Evolutionary conservation across 2,888 invertebrate genomes (phyloP).

Genomic region (Ochropleura leucogaster): DNA sequence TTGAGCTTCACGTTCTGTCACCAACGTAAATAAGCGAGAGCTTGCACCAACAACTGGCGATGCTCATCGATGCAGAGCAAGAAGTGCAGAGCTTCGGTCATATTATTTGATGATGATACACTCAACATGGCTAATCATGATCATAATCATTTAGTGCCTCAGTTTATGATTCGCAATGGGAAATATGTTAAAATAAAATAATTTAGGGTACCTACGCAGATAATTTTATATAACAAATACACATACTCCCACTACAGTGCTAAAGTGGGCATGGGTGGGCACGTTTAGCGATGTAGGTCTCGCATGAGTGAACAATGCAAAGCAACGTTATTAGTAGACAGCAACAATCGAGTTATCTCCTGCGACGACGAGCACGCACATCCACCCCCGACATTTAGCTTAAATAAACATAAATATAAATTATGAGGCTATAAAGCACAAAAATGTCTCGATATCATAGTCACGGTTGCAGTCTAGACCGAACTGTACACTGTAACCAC

Average conservation of each 20-base stretch:
- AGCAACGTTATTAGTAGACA: slow-evolving; percentile 1
- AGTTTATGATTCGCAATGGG: slow-evolving; percentile 1
- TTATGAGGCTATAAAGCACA: not conserved
- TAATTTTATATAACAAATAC: slow-evolving; percentile 16
- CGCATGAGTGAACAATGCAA: slow-evolving; percentile 3
- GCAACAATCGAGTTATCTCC: not conserved
- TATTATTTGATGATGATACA: slow-evolving; percentile 31
- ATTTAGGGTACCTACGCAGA: slow-evolving; percentile 2
- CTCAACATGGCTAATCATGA: slow-evolving; percentile 24
- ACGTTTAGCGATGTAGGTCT: slow-evolving; percentile 2
- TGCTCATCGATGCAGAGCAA: slow-evolving; percentile 39
- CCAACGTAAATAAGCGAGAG: slow-evolving; percentile 21
- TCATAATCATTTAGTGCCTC: not conserved
- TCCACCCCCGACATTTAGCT: not conserved
- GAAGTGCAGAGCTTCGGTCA: slow-evolving; percentile 29
- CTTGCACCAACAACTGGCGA: slow-evolving; percentile 36
- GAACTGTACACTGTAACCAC: not conserved
- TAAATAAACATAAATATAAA: slow-evolving; percentile 5
- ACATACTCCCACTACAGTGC: slow-evolving; percentile 4
- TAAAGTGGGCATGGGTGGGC: not conserved
- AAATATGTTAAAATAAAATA: no score
- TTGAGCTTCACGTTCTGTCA: slow-evolving; percentile 32
- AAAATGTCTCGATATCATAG: not conserved
- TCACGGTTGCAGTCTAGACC: not conserved
- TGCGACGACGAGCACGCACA: not conserved